A percentile compares a stretch with the other conserved stretches of the same genome.
These are phyloP conservation scores for Linepithema humile DNA, from an alignment of 1,140 invertebrate species.

Conservation along the genomic window DNA sequence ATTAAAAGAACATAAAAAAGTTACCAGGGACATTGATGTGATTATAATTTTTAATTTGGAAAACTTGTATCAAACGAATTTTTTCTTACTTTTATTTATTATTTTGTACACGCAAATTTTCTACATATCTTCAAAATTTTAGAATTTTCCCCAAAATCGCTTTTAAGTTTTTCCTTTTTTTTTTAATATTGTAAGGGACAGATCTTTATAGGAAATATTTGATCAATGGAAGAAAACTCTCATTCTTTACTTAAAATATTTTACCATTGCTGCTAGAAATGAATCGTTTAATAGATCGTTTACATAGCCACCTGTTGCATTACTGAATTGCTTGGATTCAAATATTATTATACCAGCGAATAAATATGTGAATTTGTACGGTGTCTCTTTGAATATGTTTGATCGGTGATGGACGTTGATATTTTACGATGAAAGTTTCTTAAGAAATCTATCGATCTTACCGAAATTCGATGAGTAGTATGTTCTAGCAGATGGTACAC, in stretches of 20 bases:
- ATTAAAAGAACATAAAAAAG: background rate
- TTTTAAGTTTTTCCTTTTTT: background rate
- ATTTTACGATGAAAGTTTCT: background rate
- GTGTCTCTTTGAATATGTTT: background rate
- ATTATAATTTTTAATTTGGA: background rate
- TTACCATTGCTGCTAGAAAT: constrained; percentile 12
- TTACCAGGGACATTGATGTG: background rate
- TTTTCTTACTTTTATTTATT: background rate
- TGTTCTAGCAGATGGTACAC: too few relatives aligned
- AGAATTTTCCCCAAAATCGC: background rate
- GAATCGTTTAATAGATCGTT: constrained; percentile 34
- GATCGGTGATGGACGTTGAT: background rate
- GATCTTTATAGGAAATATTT: background rate
- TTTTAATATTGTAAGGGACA: too few relatives aligned
- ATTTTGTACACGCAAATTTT: background rate
- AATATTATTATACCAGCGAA: background rate
- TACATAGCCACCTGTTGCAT: constrained; percentile 39
- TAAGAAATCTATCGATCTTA: background rate
- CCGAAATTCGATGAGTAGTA: background rate
- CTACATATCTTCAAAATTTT: background rate
- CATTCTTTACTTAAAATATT: background rate
- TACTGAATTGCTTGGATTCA: constrained; percentile 9
- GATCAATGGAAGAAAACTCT: background rate
- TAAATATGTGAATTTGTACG: background rate
- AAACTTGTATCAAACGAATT: background rate